Evolutionary conservation across 2,797 vertebrate species (phyloP).

Genomic region (Otolemur crassicaudatus): DNA sequence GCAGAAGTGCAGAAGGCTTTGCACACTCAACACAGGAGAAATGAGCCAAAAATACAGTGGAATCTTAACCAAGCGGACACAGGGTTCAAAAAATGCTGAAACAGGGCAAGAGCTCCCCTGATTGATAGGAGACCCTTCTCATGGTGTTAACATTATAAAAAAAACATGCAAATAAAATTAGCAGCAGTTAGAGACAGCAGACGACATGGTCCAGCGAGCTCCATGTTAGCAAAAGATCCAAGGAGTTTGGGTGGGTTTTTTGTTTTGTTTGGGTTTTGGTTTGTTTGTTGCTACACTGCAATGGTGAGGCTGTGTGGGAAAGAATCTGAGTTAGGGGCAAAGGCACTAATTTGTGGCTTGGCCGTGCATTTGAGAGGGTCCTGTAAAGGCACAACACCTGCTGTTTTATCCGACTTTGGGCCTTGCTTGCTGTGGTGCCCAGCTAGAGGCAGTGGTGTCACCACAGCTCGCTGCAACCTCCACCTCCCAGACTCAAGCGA

Average conservation of each 20-base stretch:
- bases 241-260: background rate
- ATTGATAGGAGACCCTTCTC: background rate
- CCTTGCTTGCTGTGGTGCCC: background rate
- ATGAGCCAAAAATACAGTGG: background rate
- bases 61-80: background rate
- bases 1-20: background rate
- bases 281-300: background rate
- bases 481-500: background rate
- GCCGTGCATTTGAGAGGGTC: background rate
- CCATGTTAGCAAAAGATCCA: background rate
- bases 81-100: background rate
- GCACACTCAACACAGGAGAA: background rate
- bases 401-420: background rate
- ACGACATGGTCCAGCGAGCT: background rate
- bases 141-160: background rate
- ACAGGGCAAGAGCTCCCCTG: background rate
- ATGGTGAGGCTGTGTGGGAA: background rate
- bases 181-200: background rate
- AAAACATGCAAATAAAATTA: background rate
- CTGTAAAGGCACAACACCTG: background rate
- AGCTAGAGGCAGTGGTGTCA: background rate
- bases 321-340: background rate
- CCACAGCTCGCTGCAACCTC: background rate
- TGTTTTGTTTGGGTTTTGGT: background rate
- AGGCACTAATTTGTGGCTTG: background rate